phyloP scores from a whole-genome alignment of 1,140 invertebrate genomes.

The Drosophila bocqueti region DNA sequence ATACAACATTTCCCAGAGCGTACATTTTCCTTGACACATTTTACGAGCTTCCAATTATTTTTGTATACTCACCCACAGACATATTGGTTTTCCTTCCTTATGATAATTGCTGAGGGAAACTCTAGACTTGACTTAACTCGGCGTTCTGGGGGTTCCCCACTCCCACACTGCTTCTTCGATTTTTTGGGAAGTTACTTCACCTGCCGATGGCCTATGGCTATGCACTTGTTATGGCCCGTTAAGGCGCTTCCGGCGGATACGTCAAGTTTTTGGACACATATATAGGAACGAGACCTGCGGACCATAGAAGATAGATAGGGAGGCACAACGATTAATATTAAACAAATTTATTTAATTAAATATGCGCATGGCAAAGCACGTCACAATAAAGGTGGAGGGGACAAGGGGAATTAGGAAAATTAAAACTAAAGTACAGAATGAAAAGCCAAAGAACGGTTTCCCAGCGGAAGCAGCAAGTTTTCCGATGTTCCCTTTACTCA shows the following conservation, averaged over 20 bases:
- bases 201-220: conserved; percentile 41
- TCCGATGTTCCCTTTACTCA: conserved; percentile 19
- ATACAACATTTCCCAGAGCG: conserved; percentile 4
- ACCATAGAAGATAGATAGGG: conserved; percentile 72
- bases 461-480: conserved; percentile 66
- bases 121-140: conserved; percentile 8
- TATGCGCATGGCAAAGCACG: conserved; percentile 71
- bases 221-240: conserved; percentile 74
- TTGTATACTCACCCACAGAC: conserved; percentile 65
- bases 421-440: conserved; percentile 66
- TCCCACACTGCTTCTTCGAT: conserved; percentile 19
- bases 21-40: conserved; percentile 17
- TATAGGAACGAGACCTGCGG: conserved; percentile 51
- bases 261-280: conserved; percentile 71
- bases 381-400: conserved; percentile 24
- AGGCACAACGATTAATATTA: conserved; percentile 74
- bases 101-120: conserved; percentile 21
- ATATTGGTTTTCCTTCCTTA: conserved; percentile 28
- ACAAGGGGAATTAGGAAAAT: conserved; percentile 56
- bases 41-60: conserved; percentile 31
- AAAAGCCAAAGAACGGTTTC: conserved; percentile 53
- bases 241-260: conserved; percentile 78
- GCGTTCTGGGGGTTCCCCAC: neutral
- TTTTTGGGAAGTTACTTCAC: conserved; percentile 38
- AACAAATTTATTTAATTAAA: conserved; percentile 60